Conservation (phyloP, 1,140 invertebrate genomes). For the Drosophila arawakana region DNA sequence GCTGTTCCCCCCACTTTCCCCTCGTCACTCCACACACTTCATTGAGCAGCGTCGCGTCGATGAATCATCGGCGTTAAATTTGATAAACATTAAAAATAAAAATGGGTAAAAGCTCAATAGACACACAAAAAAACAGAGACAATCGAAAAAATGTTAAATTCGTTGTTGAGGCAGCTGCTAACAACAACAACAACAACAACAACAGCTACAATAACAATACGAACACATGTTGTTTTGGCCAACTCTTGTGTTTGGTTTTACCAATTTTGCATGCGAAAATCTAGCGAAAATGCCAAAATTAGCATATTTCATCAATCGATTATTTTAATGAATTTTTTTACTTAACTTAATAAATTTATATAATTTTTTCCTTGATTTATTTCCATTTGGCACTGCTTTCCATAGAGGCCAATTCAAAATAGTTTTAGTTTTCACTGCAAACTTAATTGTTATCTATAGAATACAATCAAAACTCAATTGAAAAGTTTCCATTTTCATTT, state of each 20-base stretch:
- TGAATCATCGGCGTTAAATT: constrained; percentile 58
- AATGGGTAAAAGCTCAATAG: constrained; percentile 43
- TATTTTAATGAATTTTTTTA: constrained; percentile 8
- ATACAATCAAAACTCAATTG: constrained; percentile 22
- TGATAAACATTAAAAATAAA: constrained; percentile 54
- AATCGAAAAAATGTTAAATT: constrained; percentile 55
- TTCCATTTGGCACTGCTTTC: constrained; percentile 2
- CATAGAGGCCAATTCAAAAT: constrained; percentile 51
- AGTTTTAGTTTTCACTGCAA: background rate
- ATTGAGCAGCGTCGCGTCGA: constrained; percentile 14
- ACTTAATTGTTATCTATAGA: background rate
- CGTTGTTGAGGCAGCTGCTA: constrained; percentile 39
- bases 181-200: background rate
- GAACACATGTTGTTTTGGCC: constrained; percentile 32
- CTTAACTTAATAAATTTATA: background rate
- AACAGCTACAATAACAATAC: constrained; percentile 1
- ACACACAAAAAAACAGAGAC: constrained; percentile 13
- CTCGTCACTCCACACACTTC: background rate
- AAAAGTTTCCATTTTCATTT: constrained; percentile 9
- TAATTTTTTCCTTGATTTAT: constrained; percentile 15
- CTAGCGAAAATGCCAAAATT: constrained; percentile 60
- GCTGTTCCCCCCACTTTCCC: background rate
- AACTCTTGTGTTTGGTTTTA: constrained; percentile 34
- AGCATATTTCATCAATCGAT: constrained; percentile 38
- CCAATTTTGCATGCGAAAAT: constrained; percentile 18